A percentile compares a stretch with the other conserved stretches of the same genome.
phyloP scores from a whole-genome alignment of 2,888 invertebrate genomes.

The Conops quadrifasciatus region DNA sequence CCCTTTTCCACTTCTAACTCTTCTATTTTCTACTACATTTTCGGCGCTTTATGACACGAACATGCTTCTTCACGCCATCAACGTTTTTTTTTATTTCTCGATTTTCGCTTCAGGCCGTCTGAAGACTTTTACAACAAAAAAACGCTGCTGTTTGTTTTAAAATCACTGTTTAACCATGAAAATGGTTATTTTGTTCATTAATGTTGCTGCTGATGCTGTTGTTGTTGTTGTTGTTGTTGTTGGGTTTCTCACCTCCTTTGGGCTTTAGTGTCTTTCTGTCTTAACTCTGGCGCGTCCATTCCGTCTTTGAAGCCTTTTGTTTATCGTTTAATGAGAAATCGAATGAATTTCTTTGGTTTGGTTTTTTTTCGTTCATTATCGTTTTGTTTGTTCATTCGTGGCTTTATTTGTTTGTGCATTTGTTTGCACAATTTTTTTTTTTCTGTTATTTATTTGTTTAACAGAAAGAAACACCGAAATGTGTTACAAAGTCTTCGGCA shows the following conservation, averaged over 20 bases:
- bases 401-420: too few relatives aligned
- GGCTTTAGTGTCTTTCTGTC: too few relatives aligned
- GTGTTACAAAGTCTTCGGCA: too few relatives aligned
- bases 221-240: background rate
- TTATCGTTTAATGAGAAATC: constrained; percentile 42
- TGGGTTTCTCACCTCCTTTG: background rate
- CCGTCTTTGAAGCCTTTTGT: constrained; percentile 28
- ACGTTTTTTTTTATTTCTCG: too few relatives aligned
- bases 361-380: constrained; percentile 17
- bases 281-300: background rate
- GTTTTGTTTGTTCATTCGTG: background rate
- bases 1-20: too few relatives aligned
- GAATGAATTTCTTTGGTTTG: constrained; percentile 8
- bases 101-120: too few relatives aligned
- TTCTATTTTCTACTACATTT: too few relatives aligned
- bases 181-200: constrained; percentile 18
- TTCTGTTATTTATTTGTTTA: constrained; percentile 8
- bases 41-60: too few relatives aligned
- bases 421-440: background rate
- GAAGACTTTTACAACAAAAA: constrained; percentile 29
- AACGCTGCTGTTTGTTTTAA: constrained; percentile 25
- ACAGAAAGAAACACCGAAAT: background rate
- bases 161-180: constrained; percentile 37
- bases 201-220: too few relatives aligned
- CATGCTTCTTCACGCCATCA: too few relatives aligned